Evolutionary conservation across 1,140 invertebrate species (phyloP), one percentile per base, ranked within the genome.

Genomic region (Globodera ellingtonae): DNA sequence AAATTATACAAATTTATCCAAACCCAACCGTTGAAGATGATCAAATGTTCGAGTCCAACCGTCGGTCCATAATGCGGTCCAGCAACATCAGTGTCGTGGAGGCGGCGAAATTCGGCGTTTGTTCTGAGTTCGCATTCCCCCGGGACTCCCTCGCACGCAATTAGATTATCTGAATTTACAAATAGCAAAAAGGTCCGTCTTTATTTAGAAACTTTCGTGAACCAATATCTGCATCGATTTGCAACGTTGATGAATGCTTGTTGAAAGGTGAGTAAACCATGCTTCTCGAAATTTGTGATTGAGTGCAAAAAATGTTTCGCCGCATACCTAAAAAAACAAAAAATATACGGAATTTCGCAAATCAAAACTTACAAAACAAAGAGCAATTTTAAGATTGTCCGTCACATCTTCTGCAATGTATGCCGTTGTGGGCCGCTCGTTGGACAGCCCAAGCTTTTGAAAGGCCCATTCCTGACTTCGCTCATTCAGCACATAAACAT

Each of bases 401-500:
- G 79, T 47, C n/a, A 81, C 70, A 21, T 79, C 67, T 62, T 81
- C 79, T 44, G 21, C 79, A 8, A 84, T 81, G 73, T 82, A 81
- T 24, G 52, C 4, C 0, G 48, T 7, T 0, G 5, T 24, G 9
- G 18, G 47, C 80, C 5, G 79, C 21, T 81, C 79, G 62, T 18
- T 59, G 21, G 44, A 6, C 13, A 81, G 48, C 0, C 79, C 79
- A 9, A 81, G 52, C 24, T 72, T 82, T n/a, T 81, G 62, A 13
- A 82, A 82, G 3, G 82, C 79, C 79, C 79, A 81, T 18, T 65
- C 56, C 6, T 65, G n/a, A 48, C 46, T 44, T 18, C 79, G 59
- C 5, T 84, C 79, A 7, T 76, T 48, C 48, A 81, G 46, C 44
- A 81, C 70, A 56, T 81, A 81, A 5, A 81, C 81, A 50, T 81